Conservation (phyloP, 2,797 vertebrate species). For the Pyrocephalus nanus region DNA sequence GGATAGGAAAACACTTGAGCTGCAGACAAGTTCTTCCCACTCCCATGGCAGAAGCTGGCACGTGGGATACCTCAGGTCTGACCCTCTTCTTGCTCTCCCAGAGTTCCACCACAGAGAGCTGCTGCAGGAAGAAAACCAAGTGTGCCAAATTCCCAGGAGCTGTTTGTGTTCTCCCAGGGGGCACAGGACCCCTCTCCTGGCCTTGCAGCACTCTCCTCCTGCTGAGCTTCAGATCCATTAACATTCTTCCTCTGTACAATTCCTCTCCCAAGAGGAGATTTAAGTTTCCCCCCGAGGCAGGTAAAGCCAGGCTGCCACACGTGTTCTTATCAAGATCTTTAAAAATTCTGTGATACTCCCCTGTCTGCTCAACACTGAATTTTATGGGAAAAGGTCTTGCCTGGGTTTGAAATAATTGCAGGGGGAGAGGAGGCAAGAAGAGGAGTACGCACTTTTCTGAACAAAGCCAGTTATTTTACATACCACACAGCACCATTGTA, state of each 20-base stretch:
- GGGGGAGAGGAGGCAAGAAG: not conserved
- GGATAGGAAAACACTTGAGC: not conserved
- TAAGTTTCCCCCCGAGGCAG: not conserved
- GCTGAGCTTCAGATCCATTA: not conserved
- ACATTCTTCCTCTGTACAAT: not conserved
- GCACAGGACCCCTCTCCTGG: too few relatives aligned
- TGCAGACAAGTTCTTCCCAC: not conserved
- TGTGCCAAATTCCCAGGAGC: not conserved
- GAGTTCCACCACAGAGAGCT: not conserved
- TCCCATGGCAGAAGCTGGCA: not conserved
- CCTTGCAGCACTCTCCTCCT: not conserved
- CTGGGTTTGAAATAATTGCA: not conserved
- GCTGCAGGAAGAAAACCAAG: not conserved
- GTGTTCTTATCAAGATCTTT: not conserved
- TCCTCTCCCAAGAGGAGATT: not conserved
- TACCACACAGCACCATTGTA: not conserved
- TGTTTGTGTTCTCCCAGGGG: not conserved
- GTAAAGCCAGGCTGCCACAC: not conserved
- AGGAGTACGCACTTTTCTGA: conserved; percentile 16
- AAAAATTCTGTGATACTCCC: not conserved
- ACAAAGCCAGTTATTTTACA: conserved; percentile 4
- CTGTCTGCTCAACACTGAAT: not conserved
- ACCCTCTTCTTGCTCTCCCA: not conserved
- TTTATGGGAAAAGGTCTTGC: conserved; percentile 13
- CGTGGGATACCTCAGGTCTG: rapidly evolving